These are phyloP conservation scores for Xestia c-nigrum DNA, from an alignment of 2,888 invertebrate genomes.

Conservation along the genomic window DNA sequence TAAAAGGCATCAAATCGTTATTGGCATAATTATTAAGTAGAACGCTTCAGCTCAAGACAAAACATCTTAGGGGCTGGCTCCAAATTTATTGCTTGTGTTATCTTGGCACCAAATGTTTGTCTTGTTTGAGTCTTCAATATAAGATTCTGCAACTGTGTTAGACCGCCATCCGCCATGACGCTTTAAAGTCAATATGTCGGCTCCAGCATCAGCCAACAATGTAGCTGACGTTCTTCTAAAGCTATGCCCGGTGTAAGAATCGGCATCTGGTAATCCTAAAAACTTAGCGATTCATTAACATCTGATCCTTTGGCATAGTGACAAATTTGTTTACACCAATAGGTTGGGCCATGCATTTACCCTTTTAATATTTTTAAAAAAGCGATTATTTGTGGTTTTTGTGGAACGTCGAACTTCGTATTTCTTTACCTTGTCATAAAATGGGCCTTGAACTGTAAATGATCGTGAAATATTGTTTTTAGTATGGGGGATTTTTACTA, in stretches of 20 bases:
- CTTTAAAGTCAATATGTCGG: not conserved
- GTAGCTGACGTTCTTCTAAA: not conserved
- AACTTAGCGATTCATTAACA: not conserved
- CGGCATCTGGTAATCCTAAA: not conserved
- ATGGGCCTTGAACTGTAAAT: not conserved
- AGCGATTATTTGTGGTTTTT: not conserved
- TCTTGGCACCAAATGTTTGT: not conserved
- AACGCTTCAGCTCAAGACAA: not conserved
- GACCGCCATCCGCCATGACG: not conserved
- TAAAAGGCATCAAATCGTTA: too few relatives aligned
- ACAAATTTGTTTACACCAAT: not conserved
- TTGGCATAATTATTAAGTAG: too few relatives aligned
- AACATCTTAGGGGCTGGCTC: not conserved
- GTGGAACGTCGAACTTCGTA: not conserved
- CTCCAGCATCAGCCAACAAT: not conserved
- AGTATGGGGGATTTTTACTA: constrained; percentile 10
- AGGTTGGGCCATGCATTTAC: too few relatives aligned
- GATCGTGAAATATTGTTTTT: constrained; percentile 19
- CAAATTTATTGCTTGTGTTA: not conserved
- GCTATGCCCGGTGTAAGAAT: not conserved
- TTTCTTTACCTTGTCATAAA: constrained; percentile 3
- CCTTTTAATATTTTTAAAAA: not conserved
- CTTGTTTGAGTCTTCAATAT: not conserved
- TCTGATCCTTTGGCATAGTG: not conserved
- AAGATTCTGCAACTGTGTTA: not conserved